These are phyloP conservation scores for Pimpla rufipes DNA, from an alignment of 2,888 invertebrate species.

Conservation along the genomic window DNA sequence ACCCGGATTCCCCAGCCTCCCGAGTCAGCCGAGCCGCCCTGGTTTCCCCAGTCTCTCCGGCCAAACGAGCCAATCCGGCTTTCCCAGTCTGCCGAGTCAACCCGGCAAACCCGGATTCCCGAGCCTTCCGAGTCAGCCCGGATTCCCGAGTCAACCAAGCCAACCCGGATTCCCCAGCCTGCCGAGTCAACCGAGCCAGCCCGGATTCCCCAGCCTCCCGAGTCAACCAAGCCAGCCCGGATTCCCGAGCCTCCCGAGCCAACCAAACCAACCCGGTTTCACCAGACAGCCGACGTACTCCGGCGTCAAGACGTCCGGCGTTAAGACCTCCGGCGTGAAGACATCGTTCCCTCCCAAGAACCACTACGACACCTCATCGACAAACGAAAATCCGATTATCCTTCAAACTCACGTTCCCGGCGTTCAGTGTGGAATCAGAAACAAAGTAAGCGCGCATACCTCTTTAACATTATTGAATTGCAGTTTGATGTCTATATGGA, in stretches of 20 bases:
- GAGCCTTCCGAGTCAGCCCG: constrained; percentile 3
- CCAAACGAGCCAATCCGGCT: constrained; percentile 3
- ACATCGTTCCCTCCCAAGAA: constrained; percentile 34
- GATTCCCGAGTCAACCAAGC: neutral
- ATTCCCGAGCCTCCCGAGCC: neutral
- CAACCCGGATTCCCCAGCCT: constrained; percentile 11
- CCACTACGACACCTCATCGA: constrained; percentile 70
- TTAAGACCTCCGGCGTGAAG: neutral
- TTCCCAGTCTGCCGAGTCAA: neutral
- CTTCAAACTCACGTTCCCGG: constrained; percentile 76
- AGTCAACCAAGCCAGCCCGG: neutral
- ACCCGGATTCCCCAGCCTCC: constrained; percentile 28
- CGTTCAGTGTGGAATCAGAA: constrained; percentile 83
- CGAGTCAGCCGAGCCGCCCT: constrained; percentile 3
- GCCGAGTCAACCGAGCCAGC: constrained; percentile 2
- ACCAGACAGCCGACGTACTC: constrained; percentile 57
- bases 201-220: neutral
- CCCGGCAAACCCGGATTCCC: neutral
- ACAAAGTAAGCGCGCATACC: constrained; percentile 79
- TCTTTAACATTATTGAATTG: neutral
- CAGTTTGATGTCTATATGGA: neutral
- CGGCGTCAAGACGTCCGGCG: neutral
- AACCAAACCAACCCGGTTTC: constrained; percentile 3
- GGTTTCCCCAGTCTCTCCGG: neutral
- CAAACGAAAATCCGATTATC: constrained; percentile 67